Base-by-base conservation (phyloP, 2,113 vertebrate species). In the Aleadryas rufinucha region DNA sequence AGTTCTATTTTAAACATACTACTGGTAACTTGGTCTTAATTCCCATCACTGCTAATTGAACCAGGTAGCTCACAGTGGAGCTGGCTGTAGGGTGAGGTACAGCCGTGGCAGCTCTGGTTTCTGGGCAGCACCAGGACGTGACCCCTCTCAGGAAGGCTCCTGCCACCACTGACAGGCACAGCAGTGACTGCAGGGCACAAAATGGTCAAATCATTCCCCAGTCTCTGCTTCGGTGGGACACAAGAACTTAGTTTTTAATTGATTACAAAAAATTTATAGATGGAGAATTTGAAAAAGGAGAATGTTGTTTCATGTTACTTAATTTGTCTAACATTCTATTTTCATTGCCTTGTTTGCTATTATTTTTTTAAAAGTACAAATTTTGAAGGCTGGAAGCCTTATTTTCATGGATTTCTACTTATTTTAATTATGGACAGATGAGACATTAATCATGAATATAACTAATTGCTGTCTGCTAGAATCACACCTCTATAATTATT, bases 1-100 rank as follows among this genome's bases (percentile, higher is more conserved):
- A 52, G 24, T 52, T 63, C 0, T 20, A 33, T 42, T 76, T 69
- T 24, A 59, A 70, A 63, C 11, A 9, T 18, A 23, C 9, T n/a
- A 0, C 28, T 19, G 26, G 2, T 41, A 28, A 33, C 19, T 47
- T 26, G 56, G 11, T 64, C 30, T 41, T n/a, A 33, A 33, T 52
- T 57, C 13, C 53, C 30, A 33, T 31, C 16, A 8, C 1, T 11
- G 68, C 23, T 22, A 9, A 31, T 14, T 30, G 35, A 50, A 44
- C 4, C 15, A 42, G 47, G 17, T 0, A 31, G 30, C 27, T 44
- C 35, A 27, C 0, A 2, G 66, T 56, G 66, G 60, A n/a, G 6
- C 19, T 19, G 45, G 39, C 31, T 54, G 57, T 7, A 6, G 57
- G 50, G 26, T 53, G 64, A 53, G 64, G 33, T 26, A 16, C 21